Evolutionary conservation across 2,113 vertebrate species (phyloP), one percentile per base, ranked within the genome.

Genomic region (Hoplias malabaricus): DNA sequence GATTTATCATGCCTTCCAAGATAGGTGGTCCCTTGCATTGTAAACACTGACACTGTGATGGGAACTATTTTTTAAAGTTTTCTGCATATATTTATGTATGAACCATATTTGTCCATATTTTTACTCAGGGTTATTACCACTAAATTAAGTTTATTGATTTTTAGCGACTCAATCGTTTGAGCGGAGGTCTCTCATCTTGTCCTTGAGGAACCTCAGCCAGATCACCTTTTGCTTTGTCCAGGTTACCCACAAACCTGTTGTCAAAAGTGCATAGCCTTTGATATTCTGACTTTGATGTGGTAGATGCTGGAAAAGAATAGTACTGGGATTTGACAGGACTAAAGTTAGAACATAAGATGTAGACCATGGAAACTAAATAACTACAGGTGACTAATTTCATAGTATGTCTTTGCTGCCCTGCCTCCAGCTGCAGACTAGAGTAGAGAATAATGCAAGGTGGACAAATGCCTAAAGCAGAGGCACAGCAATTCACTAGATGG

Each of bases 121-220:
- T 53, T 63, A 54, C 71, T 73, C 59, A 68, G 71, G 82, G 46
- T 61, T 34, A 54, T 78, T 61, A 62, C 13, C 25, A 1, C 33
- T 59, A 14, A 21, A 14, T 48, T 40, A 14, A 23, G 29, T 62
- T 82, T 27, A 54, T 76, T 67, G 21, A 34, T 66, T 70, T 75
- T 69, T n/a, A n/a, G 65, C n/a, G 11, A 8, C 42, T 43, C 1
- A 25, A 31, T 1, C n/a, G 34, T 33, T 34, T 6, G 8, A 48
- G 11, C 16, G 50, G 40, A 14, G 10, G 19, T 42, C 34, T 9
- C 16, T 1, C 21, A n/a, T 61, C 40, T 38, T 61, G 27, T 34
- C 0, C 9, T 72, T 42, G 23, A n/a, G 23, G 53, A 29, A 19
- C 23, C 27, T 33, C 27, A 61, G 29, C 29, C 6, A 43, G 12